These are phyloP conservation scores for Aramus guarauna DNA, from an alignment of 2,113 vertebrate genomes.

Conservation along the genomic window DNA sequence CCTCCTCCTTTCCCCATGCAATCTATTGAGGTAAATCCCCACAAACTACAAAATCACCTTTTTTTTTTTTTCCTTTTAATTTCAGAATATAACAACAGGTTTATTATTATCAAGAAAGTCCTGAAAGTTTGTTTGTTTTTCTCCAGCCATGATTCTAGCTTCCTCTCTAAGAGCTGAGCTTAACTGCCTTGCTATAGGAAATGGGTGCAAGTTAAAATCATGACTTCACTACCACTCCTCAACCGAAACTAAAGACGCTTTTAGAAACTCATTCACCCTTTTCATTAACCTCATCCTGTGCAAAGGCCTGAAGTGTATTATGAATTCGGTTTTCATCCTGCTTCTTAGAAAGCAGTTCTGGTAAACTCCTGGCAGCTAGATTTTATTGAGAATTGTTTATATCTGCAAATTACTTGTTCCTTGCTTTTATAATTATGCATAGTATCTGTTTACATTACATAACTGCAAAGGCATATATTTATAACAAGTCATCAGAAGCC, in stretches of 20 bases:
- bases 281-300: background rate
- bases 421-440: background rate
- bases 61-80: background rate
- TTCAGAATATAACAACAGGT: background rate
- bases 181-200: background rate
- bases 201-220: background rate
- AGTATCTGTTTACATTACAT: constrained; percentile 11
- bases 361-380: constrained; percentile 10
- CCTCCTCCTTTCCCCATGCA: background rate
- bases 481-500: background rate
- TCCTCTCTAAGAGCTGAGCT: background rate
- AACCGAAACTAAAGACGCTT: background rate
- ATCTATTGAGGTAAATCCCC: background rate
- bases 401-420: background rate
- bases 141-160: background rate
- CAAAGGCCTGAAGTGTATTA: background rate
- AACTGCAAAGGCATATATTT: background rate
- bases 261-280: background rate
- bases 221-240: background rate
- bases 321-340: background rate
- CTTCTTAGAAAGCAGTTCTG: background rate
- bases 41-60: background rate
- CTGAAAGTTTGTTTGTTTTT: background rate
- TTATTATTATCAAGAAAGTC: background rate
- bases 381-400: background rate